Base-by-base conservation (phyloP, 53 echinoderm and acorn worm genomes). In the Luidia sarsii region DNA sequence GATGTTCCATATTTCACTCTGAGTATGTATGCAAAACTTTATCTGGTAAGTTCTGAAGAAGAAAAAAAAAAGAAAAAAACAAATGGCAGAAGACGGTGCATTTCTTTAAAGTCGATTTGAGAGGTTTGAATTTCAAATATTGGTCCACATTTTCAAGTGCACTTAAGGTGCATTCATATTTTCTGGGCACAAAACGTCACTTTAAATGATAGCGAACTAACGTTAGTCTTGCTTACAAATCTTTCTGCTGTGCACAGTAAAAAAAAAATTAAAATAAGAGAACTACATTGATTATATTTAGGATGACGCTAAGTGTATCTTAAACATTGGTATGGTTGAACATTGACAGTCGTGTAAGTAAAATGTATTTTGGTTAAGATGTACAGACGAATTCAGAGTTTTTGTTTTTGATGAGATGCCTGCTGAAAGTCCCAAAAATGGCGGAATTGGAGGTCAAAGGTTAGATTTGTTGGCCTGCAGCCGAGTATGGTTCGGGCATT, bases 1-100 rank as follows among this genome's bases (percentile, higher is more conserved):
- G 63, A 72, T 72, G 72, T 72, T 72, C 37, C 55, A 72, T 72
- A 72, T 72, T 72, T 72, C 72, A 72, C 72, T 72, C 37, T 41
- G 16, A 72, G 56, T 72, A 39, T 56, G 72, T 72, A 72, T 72
- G 72, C 72, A 72, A 72, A 52, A 37, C 7, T 24, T 38, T 21
- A 72, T 72, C 72, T 72, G 72, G 72, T 72, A 72, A 54, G 56
- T 72, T 72, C n/a, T 7, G 24, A 54, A n/a, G n/a, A n/a, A n/a
- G n/a, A n/a, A n/a, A n/a, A n/a, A n/a, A n/a, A n/a, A n/a, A n/a
- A n/a, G n/a, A n/a, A n/a, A n/a, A n/a, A n/a, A n/a, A n/a, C n/a
- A n/a, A n/a, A n/a, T n/a, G 33, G 21, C 33, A 49, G 19, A 10
- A 50, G 48, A 36, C 24, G 21, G 56, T 72, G 72, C 52, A 18